Conservation (phyloP, 2,113 vertebrate genomes). For the Archocentrus centrarchus region DNA sequence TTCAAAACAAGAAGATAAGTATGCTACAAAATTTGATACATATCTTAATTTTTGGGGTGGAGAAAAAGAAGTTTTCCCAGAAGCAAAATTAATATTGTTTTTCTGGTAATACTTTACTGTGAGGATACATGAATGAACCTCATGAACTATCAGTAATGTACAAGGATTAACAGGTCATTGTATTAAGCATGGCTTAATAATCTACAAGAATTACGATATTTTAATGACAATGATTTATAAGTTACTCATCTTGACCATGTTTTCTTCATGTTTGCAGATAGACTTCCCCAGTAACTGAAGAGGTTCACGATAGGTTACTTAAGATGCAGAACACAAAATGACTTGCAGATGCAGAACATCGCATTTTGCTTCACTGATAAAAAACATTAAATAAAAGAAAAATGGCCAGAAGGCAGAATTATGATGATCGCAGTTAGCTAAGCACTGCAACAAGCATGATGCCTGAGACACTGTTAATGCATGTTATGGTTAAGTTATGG, state of each 20-base stretch:
- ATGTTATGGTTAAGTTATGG: neutral
- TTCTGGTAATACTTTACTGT: neutral
- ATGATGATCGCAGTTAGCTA: neutral
- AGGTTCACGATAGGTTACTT: neutral
- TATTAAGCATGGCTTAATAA: neutral
- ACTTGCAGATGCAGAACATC: neutral
- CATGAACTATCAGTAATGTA: too few relatives aligned
- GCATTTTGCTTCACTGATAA: neutral
- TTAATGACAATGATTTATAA: neutral
- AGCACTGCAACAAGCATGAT: neutral
- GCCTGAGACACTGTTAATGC: neutral
- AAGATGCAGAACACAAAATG: rapidly evolving
- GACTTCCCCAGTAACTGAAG: neutral
- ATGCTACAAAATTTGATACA: neutral
- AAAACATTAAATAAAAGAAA: neutral
- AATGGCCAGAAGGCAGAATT: neutral
- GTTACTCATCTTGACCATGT: neutral
- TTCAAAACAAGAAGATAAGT: neutral
- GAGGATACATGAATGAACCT: neutral
- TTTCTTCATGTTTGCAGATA: neutral
- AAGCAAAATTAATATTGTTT: neutral
- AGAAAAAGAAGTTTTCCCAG: neutral
- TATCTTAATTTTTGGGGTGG: neutral
- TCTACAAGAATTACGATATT: neutral
- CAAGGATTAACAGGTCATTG: neutral